phyloP scores from a whole-genome alignment of 2,888 invertebrate genomes.

The Autographa gamma region DNA sequence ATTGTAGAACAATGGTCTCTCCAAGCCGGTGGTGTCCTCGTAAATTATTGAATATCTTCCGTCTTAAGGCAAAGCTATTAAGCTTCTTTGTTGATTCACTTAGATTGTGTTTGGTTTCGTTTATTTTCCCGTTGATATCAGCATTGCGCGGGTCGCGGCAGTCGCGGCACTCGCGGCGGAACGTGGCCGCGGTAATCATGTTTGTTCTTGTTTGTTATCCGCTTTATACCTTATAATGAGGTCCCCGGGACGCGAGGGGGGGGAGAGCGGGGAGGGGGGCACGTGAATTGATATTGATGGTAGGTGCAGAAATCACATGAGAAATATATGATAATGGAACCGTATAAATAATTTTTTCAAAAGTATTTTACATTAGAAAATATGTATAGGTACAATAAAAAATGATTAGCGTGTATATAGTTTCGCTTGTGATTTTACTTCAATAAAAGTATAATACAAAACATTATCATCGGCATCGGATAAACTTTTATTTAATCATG shows the following conservation, averaged over 20 bases:
- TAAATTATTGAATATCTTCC: slow-evolving; percentile 55
- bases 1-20: slow-evolving; percentile 3
- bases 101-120: slow-evolving; percentile 60
- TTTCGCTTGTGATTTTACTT: no score
- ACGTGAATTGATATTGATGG: no score
- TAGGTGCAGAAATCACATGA: no score
- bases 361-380: no score
- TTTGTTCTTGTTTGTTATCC: slow-evolving; percentile 31
- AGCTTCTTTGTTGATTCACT: slow-evolving; percentile 56
- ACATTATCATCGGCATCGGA: no score
- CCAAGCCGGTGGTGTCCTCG: slow-evolving; percentile 7
- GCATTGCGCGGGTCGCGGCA: slow-evolving; percentile 21
- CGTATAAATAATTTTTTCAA: no score
- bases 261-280: background rate
- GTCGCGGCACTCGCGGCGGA: slow-evolving; percentile 17
- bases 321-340: no score
- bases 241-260: background rate
- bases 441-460: no score
- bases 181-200: slow-evolving; percentile 17
- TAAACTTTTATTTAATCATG: no score
- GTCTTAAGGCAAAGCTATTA: slow-evolving; percentile 54
- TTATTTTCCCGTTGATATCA: slow-evolving; percentile 37
- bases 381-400: no score
- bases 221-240: slow-evolving; percentile 18
- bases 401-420: no score